Conservation (phyloP, 2,797 vertebrate genomes). For the Onychomys leucogaster region DNA sequence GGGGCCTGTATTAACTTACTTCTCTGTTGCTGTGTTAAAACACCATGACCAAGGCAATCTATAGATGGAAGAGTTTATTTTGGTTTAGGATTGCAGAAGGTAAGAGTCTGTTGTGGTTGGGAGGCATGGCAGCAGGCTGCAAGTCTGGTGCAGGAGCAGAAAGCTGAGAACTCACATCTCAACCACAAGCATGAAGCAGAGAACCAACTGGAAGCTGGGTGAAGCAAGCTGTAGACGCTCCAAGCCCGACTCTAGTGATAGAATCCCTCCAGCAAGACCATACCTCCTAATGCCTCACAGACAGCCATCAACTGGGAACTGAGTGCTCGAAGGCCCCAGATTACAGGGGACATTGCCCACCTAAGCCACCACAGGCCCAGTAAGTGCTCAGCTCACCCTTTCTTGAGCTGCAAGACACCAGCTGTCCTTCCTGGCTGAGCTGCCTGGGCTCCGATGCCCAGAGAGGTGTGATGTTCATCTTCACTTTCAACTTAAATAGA, state of each 20-base stretch:
- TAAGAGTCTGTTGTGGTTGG: not conserved
- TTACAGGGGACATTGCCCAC: not conserved
- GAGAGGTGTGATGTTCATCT: not conserved
- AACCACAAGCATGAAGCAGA: not conserved
- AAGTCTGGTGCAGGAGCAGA: not conserved
- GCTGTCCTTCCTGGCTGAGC: not conserved
- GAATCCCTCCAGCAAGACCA: no score
- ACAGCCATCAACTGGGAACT: not conserved
- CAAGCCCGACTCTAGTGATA: not conserved
- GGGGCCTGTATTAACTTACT: not conserved
- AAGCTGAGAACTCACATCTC: not conserved
- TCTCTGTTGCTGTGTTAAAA: not conserved
- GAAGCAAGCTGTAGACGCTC: not conserved
- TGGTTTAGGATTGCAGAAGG: not conserved
- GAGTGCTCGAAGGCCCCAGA: not conserved
- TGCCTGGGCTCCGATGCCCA: not conserved
- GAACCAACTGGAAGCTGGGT: not conserved
- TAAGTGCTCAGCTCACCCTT: no score
- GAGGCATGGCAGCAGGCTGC: not conserved
- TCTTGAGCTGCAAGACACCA: accelerated
- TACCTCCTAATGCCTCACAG: not conserved
- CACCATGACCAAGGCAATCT: not conserved
- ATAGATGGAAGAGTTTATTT: not conserved
- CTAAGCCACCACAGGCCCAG: not conserved
- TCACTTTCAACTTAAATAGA: not conserved